A percentile compares a stretch with the other conserved stretches of the same genome.
Evolutionary conservation across 2,113 vertebrate species (phyloP).

Genomic region (Caretta caretta): DNA sequence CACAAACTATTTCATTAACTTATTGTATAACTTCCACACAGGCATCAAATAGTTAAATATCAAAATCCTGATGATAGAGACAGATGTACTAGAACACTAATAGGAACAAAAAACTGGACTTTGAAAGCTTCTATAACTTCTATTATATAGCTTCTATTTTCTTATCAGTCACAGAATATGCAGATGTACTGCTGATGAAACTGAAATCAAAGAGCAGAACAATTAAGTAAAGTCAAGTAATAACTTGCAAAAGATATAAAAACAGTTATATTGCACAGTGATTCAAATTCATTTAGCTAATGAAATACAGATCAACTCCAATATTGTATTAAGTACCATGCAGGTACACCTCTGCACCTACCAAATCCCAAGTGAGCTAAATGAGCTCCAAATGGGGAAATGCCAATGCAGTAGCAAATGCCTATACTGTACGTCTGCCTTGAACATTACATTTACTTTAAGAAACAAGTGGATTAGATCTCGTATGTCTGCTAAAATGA

Average conservation of each 20-base stretch:
- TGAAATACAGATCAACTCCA: background rate
- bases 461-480: background rate
- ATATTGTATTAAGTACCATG: background rate
- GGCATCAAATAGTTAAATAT: background rate
- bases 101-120: background rate
- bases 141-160: background rate
- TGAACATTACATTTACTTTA: background rate
- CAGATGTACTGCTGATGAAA: background rate
- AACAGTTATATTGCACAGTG: background rate
- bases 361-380: background rate
- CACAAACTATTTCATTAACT: background rate
- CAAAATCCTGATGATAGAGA: background rate
- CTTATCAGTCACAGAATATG: background rate
- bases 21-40: background rate
- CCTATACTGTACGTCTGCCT: background rate
- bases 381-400: background rate
- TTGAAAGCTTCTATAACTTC: background rate
- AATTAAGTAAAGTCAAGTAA: background rate
- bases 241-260: background rate
- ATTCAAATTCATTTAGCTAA: background rate
- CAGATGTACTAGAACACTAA: background rate
- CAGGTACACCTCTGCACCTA: background rate
- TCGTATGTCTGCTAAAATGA: background rate
- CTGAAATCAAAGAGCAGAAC: background rate
- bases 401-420: background rate